Conservation (phyloP, 1,140 invertebrate species). For the Phymorhynchus buccinoides region DNA sequence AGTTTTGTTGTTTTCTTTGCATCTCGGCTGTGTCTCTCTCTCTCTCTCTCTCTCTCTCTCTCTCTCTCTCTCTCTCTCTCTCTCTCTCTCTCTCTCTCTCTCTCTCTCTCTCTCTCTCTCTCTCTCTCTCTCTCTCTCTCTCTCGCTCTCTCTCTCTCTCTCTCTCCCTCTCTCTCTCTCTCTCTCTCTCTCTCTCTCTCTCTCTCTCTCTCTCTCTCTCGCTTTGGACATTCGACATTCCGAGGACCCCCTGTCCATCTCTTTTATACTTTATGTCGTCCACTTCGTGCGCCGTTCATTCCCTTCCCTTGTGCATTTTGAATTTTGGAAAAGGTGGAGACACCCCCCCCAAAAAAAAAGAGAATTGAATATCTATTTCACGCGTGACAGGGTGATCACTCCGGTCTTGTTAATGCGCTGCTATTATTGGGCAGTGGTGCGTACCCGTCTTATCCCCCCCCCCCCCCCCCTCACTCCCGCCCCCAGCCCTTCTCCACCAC, state of each 20-base stretch:
- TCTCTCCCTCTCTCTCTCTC: neutral
- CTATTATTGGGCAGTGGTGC: neutral
- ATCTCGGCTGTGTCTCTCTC: neutral
- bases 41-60: neutral
- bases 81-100: neutral
- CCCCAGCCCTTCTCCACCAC: no score
- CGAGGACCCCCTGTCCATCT: neutral
- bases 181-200: neutral
- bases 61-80: neutral
- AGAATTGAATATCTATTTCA: neutral
- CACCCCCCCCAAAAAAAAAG: neutral
- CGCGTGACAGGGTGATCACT: neutral
- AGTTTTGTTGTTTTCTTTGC: neutral
- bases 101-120: neutral
- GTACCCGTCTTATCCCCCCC: no score
- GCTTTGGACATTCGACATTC: neutral
- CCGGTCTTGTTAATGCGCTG: neutral
- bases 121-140: neutral
- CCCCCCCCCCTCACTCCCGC: no score
- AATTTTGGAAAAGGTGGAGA: no score
- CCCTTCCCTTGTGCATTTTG: no score
- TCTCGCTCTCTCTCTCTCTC: no score
- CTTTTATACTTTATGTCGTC: neutral
- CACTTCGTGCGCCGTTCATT: neutral
- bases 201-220: neutral